phyloP scores from a whole-genome alignment of 1,140 invertebrate genomes.

The Chlorops oryzae region DNA sequence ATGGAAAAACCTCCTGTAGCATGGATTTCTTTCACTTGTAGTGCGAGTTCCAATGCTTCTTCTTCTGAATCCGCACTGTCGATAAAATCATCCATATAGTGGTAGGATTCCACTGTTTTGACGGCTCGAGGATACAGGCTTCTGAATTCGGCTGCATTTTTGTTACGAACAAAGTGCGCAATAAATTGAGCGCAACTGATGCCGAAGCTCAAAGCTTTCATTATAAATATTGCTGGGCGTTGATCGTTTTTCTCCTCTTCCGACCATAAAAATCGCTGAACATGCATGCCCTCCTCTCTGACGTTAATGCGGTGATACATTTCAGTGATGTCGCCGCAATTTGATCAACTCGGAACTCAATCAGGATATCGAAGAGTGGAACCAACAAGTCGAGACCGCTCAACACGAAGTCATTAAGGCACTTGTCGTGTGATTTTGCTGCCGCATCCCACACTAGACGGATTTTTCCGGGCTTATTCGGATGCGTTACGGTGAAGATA shows the following conservation, averaged over 20 bases:
- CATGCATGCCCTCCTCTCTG: neutral
- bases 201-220: constrained; percentile 1
- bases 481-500: no score
- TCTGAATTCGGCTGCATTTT: neutral
- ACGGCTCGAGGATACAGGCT: neutral
- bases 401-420: no score
- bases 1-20: no score
- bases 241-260: constrained; percentile 1
- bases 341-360: no score
- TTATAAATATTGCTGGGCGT: neutral
- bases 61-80: no score
- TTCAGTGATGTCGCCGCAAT: constrained; percentile 4
- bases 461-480: neutral
- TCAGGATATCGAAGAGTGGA: no score
- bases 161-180: neutral
- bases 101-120: neutral
- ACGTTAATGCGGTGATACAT: constrained; percentile 7
- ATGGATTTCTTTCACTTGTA: no score
- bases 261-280: constrained; percentile 8
- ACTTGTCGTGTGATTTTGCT: no score
- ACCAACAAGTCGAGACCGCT: no score
- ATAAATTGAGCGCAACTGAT: neutral
- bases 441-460: no score
- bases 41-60: no score
- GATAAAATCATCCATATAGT: no score